These are phyloP conservation scores for Drosophila tropicalis DNA, from an alignment of 1,140 invertebrate genomes.

Conservation along the genomic window DNA sequence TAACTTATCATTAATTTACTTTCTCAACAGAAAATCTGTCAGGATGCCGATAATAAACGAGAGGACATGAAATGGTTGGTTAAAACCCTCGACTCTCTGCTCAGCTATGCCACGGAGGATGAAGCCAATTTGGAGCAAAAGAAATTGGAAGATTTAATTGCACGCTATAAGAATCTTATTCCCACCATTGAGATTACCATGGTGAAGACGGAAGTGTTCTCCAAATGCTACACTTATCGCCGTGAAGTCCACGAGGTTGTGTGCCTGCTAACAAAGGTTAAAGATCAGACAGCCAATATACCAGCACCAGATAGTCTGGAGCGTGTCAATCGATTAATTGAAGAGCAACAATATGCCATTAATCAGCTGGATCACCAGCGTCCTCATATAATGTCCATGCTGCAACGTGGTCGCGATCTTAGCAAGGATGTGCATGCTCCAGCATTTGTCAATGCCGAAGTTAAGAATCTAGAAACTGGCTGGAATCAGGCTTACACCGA, in stretches of 20 bases:
- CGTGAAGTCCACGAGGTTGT: constrained; percentile 94
- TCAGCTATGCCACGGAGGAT: constrained; percentile 91
- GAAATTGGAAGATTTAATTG: constrained; percentile 91
- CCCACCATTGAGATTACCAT: constrained; percentile 96
- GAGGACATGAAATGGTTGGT: constrained; percentile 98
- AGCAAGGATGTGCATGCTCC: constrained; percentile 93
- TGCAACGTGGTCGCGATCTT: constrained; percentile 95
- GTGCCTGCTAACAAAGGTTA: constrained; percentile 88
- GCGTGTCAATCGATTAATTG: constrained; percentile 89
- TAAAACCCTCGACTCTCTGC: constrained; percentile 93
- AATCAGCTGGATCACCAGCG: constrained; percentile 93
- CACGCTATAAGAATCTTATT: constrained; percentile 94
- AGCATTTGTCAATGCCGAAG: constrained; percentile 92
- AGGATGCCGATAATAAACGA: constrained; percentile 93
- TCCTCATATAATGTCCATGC: constrained; percentile 93
- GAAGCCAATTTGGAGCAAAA: constrained; percentile 91
- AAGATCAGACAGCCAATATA: constrained; percentile 87
- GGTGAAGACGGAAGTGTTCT: constrained; percentile 95
- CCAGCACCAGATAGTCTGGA: constrained; percentile 89
- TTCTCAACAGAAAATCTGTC: constrained; percentile 90
- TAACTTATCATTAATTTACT: constrained; percentile 21
- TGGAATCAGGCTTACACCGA: constrained; percentile 95
- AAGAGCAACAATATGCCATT: constrained; percentile 91
- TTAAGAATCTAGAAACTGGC: constrained; percentile 91
- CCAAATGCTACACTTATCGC: constrained; percentile 95